These are phyloP conservation scores for Loris lydekkerianus DNA, from an alignment of 2,797 vertebrate genomes.

Conservation along the genomic window DNA sequence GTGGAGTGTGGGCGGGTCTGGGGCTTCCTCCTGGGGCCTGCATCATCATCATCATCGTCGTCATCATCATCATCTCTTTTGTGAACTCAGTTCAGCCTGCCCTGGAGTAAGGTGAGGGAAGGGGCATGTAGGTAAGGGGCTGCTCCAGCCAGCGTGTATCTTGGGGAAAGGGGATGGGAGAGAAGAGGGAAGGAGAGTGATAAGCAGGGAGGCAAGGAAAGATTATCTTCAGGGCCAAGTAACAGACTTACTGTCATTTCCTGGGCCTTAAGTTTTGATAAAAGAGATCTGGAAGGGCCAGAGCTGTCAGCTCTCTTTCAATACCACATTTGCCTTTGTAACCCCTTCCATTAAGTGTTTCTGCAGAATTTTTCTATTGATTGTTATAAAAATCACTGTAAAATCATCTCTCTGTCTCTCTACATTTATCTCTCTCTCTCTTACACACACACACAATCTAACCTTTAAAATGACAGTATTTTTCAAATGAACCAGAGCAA, in stretches of 20 bases:
- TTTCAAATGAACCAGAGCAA: slow-evolving; percentile 67
- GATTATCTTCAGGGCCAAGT: not conserved
- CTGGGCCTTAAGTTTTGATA: not conserved
- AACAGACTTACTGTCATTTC: not conserved
- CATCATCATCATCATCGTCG: too few species aligned
- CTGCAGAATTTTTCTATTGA: not conserved
- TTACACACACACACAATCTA: not conserved
- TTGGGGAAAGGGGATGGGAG: not conserved
- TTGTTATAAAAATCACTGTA: not conserved
- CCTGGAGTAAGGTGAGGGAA: not conserved
- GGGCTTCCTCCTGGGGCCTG: too few species aligned
- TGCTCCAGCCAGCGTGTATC: not conserved
- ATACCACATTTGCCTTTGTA: slow-evolving; percentile 21
- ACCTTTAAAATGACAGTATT: slow-evolving; percentile 65
- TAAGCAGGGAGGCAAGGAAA: not conserved
- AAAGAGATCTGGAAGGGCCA: not conserved
- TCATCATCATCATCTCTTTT: not conserved
- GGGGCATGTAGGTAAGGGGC: not conserved
- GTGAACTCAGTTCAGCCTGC: not conserved
- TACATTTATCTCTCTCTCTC: not conserved
- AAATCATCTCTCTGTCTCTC: not conserved
- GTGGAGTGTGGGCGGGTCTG: not conserved
- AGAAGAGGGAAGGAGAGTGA: not conserved
- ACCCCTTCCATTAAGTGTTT: slow-evolving; percentile 1
- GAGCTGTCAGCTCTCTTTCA: not conserved